A percentile compares a stretch with the other conserved stretches of the same genome.
Conservation (phyloP, 2,797 vertebrate species). For the Limnodromus scolopaceus region DNA sequence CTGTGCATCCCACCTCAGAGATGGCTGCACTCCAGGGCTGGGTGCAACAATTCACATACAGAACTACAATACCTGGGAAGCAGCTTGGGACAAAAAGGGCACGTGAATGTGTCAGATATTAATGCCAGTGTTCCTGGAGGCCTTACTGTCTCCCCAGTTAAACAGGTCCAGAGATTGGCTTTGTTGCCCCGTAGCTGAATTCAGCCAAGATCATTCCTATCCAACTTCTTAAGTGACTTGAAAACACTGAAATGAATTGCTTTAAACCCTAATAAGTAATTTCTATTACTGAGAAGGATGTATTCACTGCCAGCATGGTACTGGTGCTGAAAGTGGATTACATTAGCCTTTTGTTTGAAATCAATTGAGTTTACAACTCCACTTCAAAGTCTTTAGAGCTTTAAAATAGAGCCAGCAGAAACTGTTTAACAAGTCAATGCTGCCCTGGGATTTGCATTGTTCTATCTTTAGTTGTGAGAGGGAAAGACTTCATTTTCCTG, state of each 20-base stretch:
- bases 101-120: not conserved
- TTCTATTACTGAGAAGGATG: conserved; percentile 25
- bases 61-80: conserved; percentile 22
- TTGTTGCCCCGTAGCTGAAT: not conserved
- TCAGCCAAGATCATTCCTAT: conserved; percentile 17
- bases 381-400: conserved; percentile 60
- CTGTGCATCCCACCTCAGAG: not conserved
- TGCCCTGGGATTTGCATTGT: conserved; percentile 55
- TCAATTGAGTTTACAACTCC: conserved; percentile 66
- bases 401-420: conserved; percentile 58
- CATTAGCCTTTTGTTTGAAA: conserved; percentile 70
- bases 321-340: conserved; percentile 69
- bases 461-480: conserved; percentile 40
- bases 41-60: not conserved
- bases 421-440: conserved; percentile 70
- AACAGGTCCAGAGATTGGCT: not conserved
- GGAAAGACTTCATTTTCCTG: conserved; percentile 62
- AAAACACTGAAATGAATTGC: conserved; percentile 49
- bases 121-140: not conserved
- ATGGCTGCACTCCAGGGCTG: not conserved
- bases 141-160: not conserved
- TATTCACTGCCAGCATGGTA: conserved; percentile 49
- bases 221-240: conserved; percentile 5
- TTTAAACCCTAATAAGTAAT: conserved; percentile 56
- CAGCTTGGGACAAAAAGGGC: not conserved